Conservation (phyloP, 2,888 invertebrate genomes). For the Linnaemya tessellans region DNA sequence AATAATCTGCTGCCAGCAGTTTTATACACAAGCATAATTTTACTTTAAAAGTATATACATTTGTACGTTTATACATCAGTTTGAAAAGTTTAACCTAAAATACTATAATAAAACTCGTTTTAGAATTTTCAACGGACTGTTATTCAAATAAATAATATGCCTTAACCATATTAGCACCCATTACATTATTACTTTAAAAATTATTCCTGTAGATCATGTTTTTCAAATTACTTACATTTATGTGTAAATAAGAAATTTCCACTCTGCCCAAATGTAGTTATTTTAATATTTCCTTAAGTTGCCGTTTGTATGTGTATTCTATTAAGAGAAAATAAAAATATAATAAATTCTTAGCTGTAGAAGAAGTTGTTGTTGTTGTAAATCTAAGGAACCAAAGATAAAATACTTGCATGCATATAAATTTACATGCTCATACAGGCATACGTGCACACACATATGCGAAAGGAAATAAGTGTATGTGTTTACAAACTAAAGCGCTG, state of each 20-base stretch:
- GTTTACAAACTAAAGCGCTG: no score
- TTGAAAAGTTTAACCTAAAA: no score
- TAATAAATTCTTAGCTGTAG: slow-evolving; percentile 7
- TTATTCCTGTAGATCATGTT: neutral
- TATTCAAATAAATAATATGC: no score
- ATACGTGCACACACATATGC: no score
- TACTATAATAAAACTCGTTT: no score
- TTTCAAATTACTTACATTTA: no score
- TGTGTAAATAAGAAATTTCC: neutral
- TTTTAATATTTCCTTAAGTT: neutral
- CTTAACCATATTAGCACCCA: no score
- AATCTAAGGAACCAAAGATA: slow-evolving; percentile 19
- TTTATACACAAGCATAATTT: neutral
- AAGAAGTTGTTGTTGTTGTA: neutral
- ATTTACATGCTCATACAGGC: neutral
- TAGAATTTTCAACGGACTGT: no score
- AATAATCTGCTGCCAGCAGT: neutral
- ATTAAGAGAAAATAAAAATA: slow-evolving; percentile 5
- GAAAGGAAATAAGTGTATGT: no score
- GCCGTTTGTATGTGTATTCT: neutral
- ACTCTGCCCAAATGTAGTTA: neutral
- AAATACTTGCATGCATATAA: neutral
- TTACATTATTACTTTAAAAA: no score
- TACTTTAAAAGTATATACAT: neutral
- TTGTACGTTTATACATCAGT: no score